Base-by-base conservation (phyloP, 2,113 vertebrate species). In the Amblyornis subalaris region DNA sequence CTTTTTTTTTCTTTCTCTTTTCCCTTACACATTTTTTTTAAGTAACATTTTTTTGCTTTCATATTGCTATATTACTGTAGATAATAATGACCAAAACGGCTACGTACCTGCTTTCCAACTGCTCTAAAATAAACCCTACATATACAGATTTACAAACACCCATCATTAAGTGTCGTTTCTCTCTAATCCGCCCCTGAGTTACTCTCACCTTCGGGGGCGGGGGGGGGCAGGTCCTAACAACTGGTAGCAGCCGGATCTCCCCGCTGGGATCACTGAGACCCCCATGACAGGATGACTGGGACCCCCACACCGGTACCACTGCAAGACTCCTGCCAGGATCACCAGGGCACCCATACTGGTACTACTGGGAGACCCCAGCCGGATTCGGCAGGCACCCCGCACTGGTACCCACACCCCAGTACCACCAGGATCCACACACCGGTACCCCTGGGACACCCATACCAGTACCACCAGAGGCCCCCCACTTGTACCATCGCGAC, bases 141-240 rank as follows among this genome's bases (percentile, higher is more conserved):
- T 4, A 19, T 15, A 23, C 10, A 6, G 9, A 22, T 26, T 31
- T 58, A 48, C 2, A 51, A 60, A 51, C 14, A 36, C 7, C 3
- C 2, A 12, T 51, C 18, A 19, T 28, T 45, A 23, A 28, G 19
- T 38, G 38, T 69, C 14, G 5, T 69, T 61, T 61, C 23, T 53
- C 33, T 23, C 33, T 44, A 36, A 53, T 28, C 18, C 0, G 0
- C 36, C 31, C 21, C 16, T 47, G 10, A 0, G 0, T 44, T 44
- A 67, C 33, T 60, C 31, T 51, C 22, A 12, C 33, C 33, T 53
- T 69, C 0, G n/a, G n/a, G n/a, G n/a, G n/a, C n/a, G n/a, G 0
- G 31, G 22, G 22, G 44, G 44, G 8, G 15, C 45, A 60, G n/a
- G 22, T 45, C 26, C 53, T 58, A 42, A 60, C 31, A 42, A 31